Conservation (phyloP, 2,113 vertebrate genomes). For the Anser cygnoides region DNA sequence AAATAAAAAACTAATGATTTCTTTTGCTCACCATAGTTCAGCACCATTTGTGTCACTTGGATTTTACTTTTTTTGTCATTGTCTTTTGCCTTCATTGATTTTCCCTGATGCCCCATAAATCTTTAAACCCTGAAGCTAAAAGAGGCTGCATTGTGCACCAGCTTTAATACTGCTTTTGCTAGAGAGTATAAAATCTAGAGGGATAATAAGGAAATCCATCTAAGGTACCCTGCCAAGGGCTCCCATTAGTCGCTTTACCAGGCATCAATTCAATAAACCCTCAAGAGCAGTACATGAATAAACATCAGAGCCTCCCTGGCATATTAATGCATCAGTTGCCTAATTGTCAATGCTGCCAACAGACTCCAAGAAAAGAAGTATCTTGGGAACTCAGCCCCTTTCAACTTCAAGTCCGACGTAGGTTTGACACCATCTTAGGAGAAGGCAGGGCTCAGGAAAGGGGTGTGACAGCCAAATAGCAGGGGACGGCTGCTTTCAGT, state of each 20-base stretch:
- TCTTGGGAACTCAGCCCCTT: slow-evolving; percentile 4
- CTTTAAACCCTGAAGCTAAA: slow-evolving; percentile 38
- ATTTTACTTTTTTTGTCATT: slow-evolving; percentile 29
- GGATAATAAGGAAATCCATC: slow-evolving; percentile 53
- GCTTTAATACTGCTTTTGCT: slow-evolving; percentile 49
- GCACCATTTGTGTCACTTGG: background rate
- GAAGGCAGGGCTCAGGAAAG: background rate
- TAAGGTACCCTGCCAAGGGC: slow-evolving; percentile 34
- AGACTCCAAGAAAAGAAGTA: background rate
- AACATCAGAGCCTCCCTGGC: slow-evolving; percentile 25
- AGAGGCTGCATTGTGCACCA: background rate
- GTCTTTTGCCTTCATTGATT: slow-evolving; percentile 14
- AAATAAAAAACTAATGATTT: background rate
- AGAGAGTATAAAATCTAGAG: slow-evolving; percentile 46
- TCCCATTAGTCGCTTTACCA: slow-evolving; percentile 42
- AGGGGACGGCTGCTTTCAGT: background rate
- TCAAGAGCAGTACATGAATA: slow-evolving; percentile 37
- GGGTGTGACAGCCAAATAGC: background rate
- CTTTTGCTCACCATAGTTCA: background rate
- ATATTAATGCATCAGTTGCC: slow-evolving; percentile 32
- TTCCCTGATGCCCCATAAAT: slow-evolving; percentile 30
- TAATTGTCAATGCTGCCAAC: slow-evolving; percentile 44
- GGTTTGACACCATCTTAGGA: background rate
- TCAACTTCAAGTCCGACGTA: background rate
- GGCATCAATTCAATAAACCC: slow-evolving; percentile 39